Conservation (phyloP, 2,113 vertebrate genomes). For the Oceanites oceanicus region DNA sequence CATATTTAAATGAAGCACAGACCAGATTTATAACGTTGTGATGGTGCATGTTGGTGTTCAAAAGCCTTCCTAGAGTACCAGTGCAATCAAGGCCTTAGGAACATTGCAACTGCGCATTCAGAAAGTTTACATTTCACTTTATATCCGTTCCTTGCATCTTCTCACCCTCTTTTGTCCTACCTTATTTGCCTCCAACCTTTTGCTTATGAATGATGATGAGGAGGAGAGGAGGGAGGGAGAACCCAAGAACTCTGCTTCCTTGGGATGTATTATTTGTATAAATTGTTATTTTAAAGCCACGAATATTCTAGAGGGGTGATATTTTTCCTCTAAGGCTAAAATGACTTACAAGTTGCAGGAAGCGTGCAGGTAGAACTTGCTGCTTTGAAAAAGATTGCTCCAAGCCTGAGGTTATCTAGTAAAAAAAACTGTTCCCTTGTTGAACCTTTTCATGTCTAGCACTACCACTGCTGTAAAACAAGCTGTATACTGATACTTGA, state of each 20-base stretch:
- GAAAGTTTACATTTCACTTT: background rate
- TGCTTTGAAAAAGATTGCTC: background rate
- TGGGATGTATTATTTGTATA: background rate
- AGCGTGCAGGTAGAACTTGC: background rate
- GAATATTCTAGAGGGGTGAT: background rate
- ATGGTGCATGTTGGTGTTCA: background rate
- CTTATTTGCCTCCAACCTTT: background rate
- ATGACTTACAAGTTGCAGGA: background rate
- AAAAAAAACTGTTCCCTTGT: background rate
- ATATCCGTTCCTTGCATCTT: background rate
- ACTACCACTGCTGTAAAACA: background rate
- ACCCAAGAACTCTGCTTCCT: background rate
- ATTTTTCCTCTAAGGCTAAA: background rate
- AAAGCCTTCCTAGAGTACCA: background rate
- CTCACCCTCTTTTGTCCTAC: background rate
- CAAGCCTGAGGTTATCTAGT: background rate
- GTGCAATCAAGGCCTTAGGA: background rate
- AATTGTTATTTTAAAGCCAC: background rate
- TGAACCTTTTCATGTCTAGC: background rate
- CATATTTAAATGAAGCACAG: background rate
- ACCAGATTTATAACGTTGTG: background rate
- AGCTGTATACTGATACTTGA: background rate
- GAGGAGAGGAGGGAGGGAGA: background rate
- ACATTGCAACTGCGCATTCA: rapidly evolving
- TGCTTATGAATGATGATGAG: background rate